Conservation (phyloP, 2,113 vertebrate genomes). For the Scolopax mira region DNA sequence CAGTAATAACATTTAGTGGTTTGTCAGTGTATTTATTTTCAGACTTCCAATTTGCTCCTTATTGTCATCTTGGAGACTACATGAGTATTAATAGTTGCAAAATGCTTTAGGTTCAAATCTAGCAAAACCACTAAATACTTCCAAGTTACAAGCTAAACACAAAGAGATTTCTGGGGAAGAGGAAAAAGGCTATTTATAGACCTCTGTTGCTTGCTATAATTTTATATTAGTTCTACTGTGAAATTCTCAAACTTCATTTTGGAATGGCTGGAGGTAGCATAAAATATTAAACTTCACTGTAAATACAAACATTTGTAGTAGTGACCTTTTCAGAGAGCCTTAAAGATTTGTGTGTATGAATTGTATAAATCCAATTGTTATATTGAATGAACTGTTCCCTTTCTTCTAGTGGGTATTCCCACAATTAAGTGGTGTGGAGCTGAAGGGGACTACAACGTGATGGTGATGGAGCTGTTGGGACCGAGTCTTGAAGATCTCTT, state of each 20-base stretch:
- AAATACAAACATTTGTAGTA: background rate
- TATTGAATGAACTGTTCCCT: background rate
- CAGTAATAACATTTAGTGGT: background rate
- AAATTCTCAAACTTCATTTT: background rate
- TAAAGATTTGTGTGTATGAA: background rate
- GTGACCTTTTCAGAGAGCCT: background rate
- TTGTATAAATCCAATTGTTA: background rate
- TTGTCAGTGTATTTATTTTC: background rate
- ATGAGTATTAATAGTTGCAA: background rate
- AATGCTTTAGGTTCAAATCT: background rate
- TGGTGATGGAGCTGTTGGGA: conserved; percentile 96
- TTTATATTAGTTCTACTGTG: background rate
- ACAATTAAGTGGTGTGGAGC: conserved; percentile 97
- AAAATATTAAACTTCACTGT: background rate
- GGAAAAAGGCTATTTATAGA: background rate
- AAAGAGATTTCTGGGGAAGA: background rate
- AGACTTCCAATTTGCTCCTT: background rate
- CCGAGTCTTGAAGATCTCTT: conserved; percentile 96
- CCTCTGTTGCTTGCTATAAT: background rate
- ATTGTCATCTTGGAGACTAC: background rate
- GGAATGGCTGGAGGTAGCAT: background rate
- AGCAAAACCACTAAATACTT: background rate
- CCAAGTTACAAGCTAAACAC: background rate
- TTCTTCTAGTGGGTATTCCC: conserved; percentile 88
- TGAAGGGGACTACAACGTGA: conserved; percentile 96